phyloP scores from a whole-genome alignment of 1,140 invertebrate genomes.

The Leguminivora glycinivorella region DNA sequence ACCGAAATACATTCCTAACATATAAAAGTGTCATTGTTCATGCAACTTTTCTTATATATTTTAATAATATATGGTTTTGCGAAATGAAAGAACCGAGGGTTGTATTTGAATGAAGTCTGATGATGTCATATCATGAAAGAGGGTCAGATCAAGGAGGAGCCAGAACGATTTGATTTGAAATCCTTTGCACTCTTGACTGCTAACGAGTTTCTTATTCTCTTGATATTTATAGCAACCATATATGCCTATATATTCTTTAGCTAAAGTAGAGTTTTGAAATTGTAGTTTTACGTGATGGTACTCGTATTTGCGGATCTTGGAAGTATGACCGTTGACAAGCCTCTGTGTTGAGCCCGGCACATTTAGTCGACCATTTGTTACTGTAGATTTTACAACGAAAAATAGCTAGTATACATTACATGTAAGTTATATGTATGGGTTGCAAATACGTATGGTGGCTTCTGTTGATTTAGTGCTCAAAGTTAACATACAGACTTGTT shows the following conservation, averaged over 20 bases:
- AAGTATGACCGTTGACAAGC: not conserved
- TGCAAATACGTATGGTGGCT: conserved; percentile 14
- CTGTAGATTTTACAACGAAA: conserved; percentile 70
- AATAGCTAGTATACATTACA: conserved; percentile 49
- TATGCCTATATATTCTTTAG: conserved; percentile 39
- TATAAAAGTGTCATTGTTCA: not conserved
- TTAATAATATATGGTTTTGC: conserved; percentile 6
- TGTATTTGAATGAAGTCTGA: conserved; percentile 41
- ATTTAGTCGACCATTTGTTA: conserved; percentile 48
- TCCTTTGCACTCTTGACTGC: conserved; percentile 5
- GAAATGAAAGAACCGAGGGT: not conserved
- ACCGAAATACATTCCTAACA: not conserved
- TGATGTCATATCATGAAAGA: conserved; percentile 42
- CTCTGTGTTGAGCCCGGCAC: not conserved
- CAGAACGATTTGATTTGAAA: conserved; percentile 17
- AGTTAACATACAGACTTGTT: not conserved
- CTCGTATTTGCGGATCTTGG: conserved; percentile 23
- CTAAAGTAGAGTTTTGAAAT: conserved; percentile 44
- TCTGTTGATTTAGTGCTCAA: conserved; percentile 23
- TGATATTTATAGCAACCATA: conserved; percentile 22
- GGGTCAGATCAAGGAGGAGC: not conserved
- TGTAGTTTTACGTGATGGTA: conserved; percentile 36
- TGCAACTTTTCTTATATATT: not conserved
- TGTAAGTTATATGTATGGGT: conserved; percentile 32
- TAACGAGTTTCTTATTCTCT: conserved; percentile 14